These are phyloP conservation scores for Apodemus sylvaticus DNA, from an alignment of 2,113 vertebrate species.

Conservation along the genomic window DNA sequence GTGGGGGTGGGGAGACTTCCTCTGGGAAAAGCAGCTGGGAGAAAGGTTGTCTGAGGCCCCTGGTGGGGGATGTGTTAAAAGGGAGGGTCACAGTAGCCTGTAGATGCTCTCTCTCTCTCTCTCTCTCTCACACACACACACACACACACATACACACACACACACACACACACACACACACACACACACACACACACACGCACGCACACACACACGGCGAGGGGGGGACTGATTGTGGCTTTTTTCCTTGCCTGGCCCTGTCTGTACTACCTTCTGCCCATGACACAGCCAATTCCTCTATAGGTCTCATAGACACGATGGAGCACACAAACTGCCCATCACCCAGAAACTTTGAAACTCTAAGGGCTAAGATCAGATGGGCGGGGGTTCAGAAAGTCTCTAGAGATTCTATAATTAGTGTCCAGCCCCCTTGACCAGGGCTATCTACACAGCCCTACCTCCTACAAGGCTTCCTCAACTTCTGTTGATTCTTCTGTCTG, in stretches of 20 bases:
- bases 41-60: background rate
- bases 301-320: background rate
- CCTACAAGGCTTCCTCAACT: background rate
- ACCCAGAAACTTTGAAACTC: background rate
- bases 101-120: too few species aligned
- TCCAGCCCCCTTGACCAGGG: background rate
- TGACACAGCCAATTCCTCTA: background rate
- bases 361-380: background rate
- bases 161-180: too few species aligned
- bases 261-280: background rate
- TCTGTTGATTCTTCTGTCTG: constrained; percentile 67
- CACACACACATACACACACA: background rate
- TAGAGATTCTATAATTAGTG: background rate
- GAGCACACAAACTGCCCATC: background rate
- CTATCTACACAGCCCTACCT: background rate
- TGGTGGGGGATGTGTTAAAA: background rate
- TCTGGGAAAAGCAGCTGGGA: background rate
- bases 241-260: background rate
- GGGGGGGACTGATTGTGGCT: background rate
- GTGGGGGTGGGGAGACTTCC: constrained; percentile 32
- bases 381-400: background rate
- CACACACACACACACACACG: too few species aligned
- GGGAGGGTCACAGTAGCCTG: background rate
- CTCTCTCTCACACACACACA: background rate
- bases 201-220: too few species aligned